phyloP scores from a whole-genome alignment of 2,113 vertebrate species.

The Nibea coibor region DNA sequence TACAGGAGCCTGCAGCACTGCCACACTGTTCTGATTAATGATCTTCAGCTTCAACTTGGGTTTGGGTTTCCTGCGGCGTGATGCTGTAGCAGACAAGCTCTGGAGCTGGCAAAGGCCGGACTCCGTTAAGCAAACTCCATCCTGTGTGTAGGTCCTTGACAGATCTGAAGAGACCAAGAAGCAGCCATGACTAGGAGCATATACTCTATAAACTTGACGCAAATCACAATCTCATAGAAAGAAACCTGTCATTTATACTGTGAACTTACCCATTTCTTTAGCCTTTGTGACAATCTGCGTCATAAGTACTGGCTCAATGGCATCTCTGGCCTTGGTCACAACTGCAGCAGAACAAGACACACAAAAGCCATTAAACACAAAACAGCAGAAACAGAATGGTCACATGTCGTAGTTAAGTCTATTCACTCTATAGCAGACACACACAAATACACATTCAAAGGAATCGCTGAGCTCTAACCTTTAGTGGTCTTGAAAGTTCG shows the following conservation, averaged over 20 bases:
- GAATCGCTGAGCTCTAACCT: conserved; percentile 56
- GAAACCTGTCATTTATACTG: background rate
- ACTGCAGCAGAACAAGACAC: conserved; percentile 51
- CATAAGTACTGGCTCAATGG: conserved; percentile 88
- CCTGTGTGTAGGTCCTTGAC: conserved; percentile 96
- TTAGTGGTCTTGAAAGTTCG: conserved; percentile 89
- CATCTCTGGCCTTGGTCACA: conserved; percentile 86
- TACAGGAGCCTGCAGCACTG: conserved; percentile 94
- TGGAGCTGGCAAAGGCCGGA: conserved; percentile 96
- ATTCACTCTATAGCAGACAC: background rate
- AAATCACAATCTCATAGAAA: background rate
- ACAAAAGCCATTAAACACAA: conserved; percentile 40
- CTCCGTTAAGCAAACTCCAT: conserved; percentile 98
- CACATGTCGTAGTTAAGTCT: background rate
- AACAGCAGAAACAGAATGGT: background rate
- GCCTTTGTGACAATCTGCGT: conserved; percentile 91
- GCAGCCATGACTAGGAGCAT: background rate
- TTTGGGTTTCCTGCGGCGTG: conserved; percentile 92
- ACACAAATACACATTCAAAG: conserved; percentile 13
- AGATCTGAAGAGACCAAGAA: conserved; percentile 84
- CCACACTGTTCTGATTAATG: conserved; percentile 98
- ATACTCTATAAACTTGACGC: background rate
- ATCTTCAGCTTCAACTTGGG: conserved; percentile 98
- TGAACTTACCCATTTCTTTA: conserved; percentile 90
- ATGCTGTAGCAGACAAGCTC: conserved; percentile 92